Evolutionary conservation across 1,140 invertebrate genomes (phyloP).

Genomic region (Calephelis nemesis): DNA sequence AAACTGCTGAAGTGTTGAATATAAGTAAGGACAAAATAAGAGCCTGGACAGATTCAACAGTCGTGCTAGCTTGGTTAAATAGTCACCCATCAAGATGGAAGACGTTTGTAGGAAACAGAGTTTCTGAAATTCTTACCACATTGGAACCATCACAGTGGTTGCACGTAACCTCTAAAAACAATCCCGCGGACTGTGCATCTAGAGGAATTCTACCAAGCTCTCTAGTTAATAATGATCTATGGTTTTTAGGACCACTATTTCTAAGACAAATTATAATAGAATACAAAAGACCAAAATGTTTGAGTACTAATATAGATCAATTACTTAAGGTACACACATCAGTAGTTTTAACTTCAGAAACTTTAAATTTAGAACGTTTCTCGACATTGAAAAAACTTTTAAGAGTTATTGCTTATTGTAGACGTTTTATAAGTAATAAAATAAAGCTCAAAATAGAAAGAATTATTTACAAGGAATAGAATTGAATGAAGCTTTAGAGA

Average conservation of each 20-base stretch:
- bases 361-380: neutral
- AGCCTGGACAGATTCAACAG: conserved; percentile 23
- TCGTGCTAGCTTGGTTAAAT: conserved; percentile 29
- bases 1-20: conserved; percentile 13
- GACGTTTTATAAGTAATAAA: neutral
- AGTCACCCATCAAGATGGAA: conserved; percentile 25
- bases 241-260: neutral
- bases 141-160: neutral
- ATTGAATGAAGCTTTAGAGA: neutral
- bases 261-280: neutral
- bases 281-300: neutral
- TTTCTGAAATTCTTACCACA: conserved; percentile 20
- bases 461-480: neutral
- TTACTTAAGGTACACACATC: neutral
- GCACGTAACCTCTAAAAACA: neutral
- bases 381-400: neutral
- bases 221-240: neutral
- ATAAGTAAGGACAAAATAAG: conserved; percentile 11
- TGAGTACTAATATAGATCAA: neutral
- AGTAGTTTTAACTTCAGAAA: neutral
- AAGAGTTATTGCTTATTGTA: conserved; percentile 8
- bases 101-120: conserved; percentile 27
- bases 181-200: neutral
- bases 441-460: neutral
- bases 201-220: neutral